Base-by-base conservation (phyloP, 2,888 invertebrate genomes). In the Pyralis farinalis region DNA sequence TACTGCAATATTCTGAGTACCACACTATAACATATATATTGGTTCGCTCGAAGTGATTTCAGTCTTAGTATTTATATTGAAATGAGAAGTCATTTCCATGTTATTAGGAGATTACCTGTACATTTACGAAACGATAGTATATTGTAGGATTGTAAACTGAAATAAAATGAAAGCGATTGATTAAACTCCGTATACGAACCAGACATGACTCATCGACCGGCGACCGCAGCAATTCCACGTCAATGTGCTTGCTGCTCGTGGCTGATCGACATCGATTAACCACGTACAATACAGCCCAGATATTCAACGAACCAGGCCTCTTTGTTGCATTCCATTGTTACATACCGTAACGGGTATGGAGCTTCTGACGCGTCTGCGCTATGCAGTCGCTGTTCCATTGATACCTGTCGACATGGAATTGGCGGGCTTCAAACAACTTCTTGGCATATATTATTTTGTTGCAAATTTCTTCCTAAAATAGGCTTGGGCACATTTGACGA, bases 191-290 rank as follows among this genome's bases (percentile, higher is more conserved):
- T n/a, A n/a, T n/a, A n/a, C n/a, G n/a, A n/a, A n/a, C n/a, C n/a
- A n/a, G n/a, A n/a, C n/a, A n/a, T n/a, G n/a, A n/a, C n/a, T n/a
- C n/a, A n/a, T n/a, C n/a, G n/a, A n/a, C n/a, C n/a, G n/a, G n/a
- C n/a, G 27, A 4, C 20, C 2, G 16, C 16, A 5, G 7, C n/a
- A 50, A 56, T 52, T 47, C 49, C 42, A 44, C 37, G 43, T 43
- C 41, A 29, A 44, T 42, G 43, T 38, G 49, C 38, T 49, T 42
- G 39, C 49, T 51, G 61, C 53, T 60, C 57, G 63, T 53, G 55
- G 2, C 51, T 51, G 58, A 63, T 60, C 55, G 55, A 52, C 45
- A 61, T 62, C 62, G 68, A 65, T 68, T 61, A 63, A 49, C 50
- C 58, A 50, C 54, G 57, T 53, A 49, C 51, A 51, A 58, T 52